Evolutionary conservation across 2,888 invertebrate species (phyloP), one percentile per base, ranked within the genome.

Genomic region (Eulithis testata): DNA sequence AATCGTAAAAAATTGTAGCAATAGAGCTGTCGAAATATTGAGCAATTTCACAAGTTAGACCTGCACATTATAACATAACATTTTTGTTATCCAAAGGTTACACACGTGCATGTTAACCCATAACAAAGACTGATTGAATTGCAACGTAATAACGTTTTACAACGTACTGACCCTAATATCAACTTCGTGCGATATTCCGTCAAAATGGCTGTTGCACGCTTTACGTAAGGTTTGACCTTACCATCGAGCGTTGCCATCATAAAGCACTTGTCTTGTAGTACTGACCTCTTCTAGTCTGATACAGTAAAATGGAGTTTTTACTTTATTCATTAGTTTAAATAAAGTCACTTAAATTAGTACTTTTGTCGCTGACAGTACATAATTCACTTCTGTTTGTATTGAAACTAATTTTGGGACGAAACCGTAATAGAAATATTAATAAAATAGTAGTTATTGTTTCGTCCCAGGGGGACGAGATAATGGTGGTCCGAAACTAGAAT

Each of bases 131-230:
- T 55, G 58, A 66, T 66, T 60, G 56, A 60, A 56, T 63, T 55
- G 52, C 60, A 51, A 62, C 27, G 49, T 12, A 53, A 49, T 37
- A 31, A 47, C 9, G n/a, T n/a, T 66, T 60, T 51, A 57, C 63
- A 51, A 11, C 60, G 59, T 63, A 37, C 14, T 74, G 76, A 76
- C 76, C 76, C 73, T 71, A 75, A 70, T 75, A 71, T 72, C 68
- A 60, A 68, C 63, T 72, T 73, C 74, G 73, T 76, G 74, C 59
- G 61, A 60, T 62, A 62, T 65, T 70, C 63, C 68, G 63, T 62
- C 69, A 61, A 70, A 74, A 76, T 75, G 71, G 67, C 74, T 67
- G 68, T 69, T 70, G 73, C 79, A 78, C 75, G 78, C 57, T 64
- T 63, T 58, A 51, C 37, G 57, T 59, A 44, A 47, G 11, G 45